Base-by-base conservation (phyloP, 92 coral and sea anemone genomes). In the Porites divaricata region DNA sequence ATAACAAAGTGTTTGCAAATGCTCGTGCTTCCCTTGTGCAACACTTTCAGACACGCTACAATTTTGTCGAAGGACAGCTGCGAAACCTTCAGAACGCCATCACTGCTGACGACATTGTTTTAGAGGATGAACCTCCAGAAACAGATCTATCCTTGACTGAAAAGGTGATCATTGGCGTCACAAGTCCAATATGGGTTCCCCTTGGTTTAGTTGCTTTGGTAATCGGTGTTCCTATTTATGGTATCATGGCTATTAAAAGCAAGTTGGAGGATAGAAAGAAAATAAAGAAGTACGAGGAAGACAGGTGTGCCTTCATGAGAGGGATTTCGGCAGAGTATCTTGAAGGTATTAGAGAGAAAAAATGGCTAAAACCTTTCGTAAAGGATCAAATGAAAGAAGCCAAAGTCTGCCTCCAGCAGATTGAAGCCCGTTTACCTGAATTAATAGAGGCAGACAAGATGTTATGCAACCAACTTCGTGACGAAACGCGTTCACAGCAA, bases 111-210 rank as follows among this genome's bases (percentile, higher is more conserved):
- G 15, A 1, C 76, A 35, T 65, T 14, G 57, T 67, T 70, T 4
- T 24, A n/a, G 48, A 79, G 1, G 9, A 7, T 20, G n/a, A 13
- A 9, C 28, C 35, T 25, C 63, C 6, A 22, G 59, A 64, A 80
- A 9, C 13, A 15, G 25, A 49, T 12, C 0, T 16, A 4, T 1
- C 45, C 19, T 19, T 16, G 48, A 5, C 75, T 63, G 56, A 23
- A 19, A 19, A 76, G 64, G 13, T 54, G 7, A 14, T 63, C 65
- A 19, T 61, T 19, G 65, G 20, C 3, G 65, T 85, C 89, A 13
- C 16, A 79, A 54, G 59, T 54, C 59, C 59, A 54, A 1, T 54
- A 13, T 89, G 92, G 92, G 35, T 85, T 74, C 87, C 89, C 2
- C 25, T 85, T 0, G 78, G 79, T 4, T 14, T 85, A 14, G 83